Evolutionary conservation across 2,113 vertebrate genomes (phyloP).

Genomic region (Dolichallabes microphthalmus): DNA sequence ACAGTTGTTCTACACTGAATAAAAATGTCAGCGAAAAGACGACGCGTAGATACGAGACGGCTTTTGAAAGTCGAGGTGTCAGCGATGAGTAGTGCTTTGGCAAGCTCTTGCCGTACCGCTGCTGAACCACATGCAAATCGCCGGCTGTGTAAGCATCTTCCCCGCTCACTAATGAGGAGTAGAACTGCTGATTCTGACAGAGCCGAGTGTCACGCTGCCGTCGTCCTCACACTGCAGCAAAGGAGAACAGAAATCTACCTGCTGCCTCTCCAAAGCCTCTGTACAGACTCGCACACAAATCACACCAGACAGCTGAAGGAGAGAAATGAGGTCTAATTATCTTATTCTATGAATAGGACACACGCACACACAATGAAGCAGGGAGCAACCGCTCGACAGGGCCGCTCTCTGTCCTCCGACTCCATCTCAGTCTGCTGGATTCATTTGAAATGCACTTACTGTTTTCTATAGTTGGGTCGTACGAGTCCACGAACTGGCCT

Average conservation of each 20-base stretch:
- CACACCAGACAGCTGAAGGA: conserved; percentile 4
- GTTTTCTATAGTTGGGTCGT: conserved; percentile 99
- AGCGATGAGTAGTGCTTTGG: conserved; percentile 4
- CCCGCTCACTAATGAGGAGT: conserved; percentile 15
- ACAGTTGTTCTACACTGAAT: background rate
- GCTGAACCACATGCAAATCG: background rate
- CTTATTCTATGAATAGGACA: background rate
- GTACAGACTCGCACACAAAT: conserved; percentile 5
- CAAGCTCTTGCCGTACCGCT: background rate
- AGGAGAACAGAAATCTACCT: conserved; percentile 22
- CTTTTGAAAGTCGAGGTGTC: background rate
- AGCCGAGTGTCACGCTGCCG: background rate
- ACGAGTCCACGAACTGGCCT: conserved; percentile 98
- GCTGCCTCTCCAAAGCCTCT: background rate
- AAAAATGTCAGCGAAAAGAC: background rate
- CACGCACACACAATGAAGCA: conserved; percentile 16
- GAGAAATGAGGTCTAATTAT: background rate
- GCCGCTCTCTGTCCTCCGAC: background rate
- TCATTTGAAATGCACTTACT: conserved; percentile 79
- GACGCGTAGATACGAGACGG: background rate
- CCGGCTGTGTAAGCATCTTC: background rate
- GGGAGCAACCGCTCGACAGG: background rate
- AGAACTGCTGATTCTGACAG: conserved; percentile 37
- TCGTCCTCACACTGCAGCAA: conserved; percentile 7
- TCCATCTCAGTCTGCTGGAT: background rate